Percentiles rank a stretch among this genome's conserved stretches.
Conservation (phyloP, 2,113 vertebrate genomes). For the Ameiurus melas region DNA sequence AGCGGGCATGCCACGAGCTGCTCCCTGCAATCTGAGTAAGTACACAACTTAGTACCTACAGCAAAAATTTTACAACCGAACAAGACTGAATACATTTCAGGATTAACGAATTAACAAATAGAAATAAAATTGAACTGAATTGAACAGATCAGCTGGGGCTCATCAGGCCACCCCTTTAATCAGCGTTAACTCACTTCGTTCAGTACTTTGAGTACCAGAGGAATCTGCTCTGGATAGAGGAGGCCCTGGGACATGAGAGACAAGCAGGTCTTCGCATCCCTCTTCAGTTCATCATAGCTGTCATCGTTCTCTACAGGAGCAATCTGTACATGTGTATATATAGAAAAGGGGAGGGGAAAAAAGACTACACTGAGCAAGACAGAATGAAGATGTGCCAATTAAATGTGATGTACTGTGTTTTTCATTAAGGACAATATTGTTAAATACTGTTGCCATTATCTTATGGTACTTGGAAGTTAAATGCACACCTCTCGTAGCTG, state of each 20-base stretch:
- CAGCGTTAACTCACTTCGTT: conserved; percentile 75
- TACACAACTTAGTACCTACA: neutral
- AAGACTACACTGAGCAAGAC: neutral
- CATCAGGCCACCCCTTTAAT: neutral
- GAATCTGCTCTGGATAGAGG: conserved; percentile 94
- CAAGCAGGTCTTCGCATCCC: conserved; percentile 95
- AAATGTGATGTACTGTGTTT: neutral
- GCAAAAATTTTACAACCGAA: neutral
- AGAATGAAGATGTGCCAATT: neutral
- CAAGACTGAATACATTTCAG: neutral
- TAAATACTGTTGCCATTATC: neutral
- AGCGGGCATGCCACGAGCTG: conserved; percentile 95
- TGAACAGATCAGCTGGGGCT: neutral
- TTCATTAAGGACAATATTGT: neutral
- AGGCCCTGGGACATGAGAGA: conserved; percentile 98
- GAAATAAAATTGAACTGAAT: neutral
- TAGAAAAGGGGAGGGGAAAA: neutral
- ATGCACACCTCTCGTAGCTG: neutral
- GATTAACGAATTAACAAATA: neutral
- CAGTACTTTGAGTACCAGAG: conserved; percentile 88
- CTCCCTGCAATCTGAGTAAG: conserved; percentile 81
- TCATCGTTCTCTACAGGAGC: conserved; percentile 97
- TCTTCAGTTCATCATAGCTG: conserved; percentile 97
- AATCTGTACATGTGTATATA: conserved; percentile 75
- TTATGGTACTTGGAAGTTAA: neutral